A percentile compares a stretch with the other conserved stretches of the same genome.
Evolutionary conservation across 2,113 vertebrate species (phyloP).

Genomic region (Nipponia nippon): DNA sequence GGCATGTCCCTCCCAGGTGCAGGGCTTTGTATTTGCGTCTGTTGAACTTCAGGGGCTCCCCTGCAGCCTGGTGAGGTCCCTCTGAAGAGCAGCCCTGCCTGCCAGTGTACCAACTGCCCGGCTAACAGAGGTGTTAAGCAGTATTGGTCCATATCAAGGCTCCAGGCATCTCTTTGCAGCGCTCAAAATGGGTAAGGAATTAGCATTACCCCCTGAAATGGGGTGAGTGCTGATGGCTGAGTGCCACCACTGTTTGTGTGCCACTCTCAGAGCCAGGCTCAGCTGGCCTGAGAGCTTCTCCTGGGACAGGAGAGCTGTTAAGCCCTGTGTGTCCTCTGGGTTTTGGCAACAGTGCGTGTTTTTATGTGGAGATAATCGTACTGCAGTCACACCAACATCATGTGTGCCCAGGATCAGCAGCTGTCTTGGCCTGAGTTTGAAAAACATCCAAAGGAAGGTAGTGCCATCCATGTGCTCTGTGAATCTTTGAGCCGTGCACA

Average conservation of each 20-base stretch:
- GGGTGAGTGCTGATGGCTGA: rapidly evolving
- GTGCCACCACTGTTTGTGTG: rapidly evolving
- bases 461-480: rapidly evolving
- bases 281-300: not conserved
- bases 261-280: not conserved
- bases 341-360: not conserved
- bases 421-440: not conserved
- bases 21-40: not conserved
- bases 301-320: not conserved
- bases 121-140: not conserved
- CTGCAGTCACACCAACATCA: not conserved
- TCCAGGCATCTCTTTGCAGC: not conserved
- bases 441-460: not conserved
- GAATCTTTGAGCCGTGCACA: not conserved
- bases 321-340: not conserved
- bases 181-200: not conserved
- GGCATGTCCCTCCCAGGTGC: rapidly evolving
- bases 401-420: not conserved
- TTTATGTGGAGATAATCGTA: not conserved
- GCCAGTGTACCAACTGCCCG: rapidly evolving
- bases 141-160: not conserved
- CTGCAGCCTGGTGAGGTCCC: not conserved
- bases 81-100: not conserved
- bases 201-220: rapidly evolving
- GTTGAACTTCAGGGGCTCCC: not conserved